These are phyloP conservation scores for Epinephelus cyanopodus DNA, from an alignment of 2,113 vertebrate species.

Conservation along the genomic window DNA sequence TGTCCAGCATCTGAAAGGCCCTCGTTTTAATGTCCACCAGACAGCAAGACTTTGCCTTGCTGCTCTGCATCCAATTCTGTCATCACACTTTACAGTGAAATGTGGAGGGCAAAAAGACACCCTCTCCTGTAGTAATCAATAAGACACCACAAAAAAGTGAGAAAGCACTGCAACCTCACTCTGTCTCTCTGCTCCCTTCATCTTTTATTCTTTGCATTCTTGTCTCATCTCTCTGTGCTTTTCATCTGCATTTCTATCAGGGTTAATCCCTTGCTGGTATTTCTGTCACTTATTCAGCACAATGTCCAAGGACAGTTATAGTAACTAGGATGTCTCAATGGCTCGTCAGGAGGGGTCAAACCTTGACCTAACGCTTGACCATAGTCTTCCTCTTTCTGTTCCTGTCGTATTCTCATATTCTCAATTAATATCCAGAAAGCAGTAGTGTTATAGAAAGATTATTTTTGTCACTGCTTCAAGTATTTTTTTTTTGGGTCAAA, in stretches of 20 bases:
- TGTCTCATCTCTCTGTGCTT: background rate
- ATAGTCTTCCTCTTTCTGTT: background rate
- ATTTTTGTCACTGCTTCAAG: background rate
- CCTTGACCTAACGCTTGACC: slow-evolving; percentile 1
- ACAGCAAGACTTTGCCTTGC: background rate
- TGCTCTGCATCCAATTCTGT: slow-evolving; percentile 10
- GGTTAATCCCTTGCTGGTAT: background rate
- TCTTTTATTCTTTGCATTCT: slow-evolving; percentile 23
- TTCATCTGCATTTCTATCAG: slow-evolving; percentile 27
- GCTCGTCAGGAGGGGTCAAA: background rate
- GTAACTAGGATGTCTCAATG: background rate
- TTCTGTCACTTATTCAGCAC: background rate
- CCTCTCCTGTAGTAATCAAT: slow-evolving; percentile 26
- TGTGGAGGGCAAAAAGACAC: slow-evolving; percentile 4
- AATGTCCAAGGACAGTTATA: background rate
- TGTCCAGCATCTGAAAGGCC: background rate
- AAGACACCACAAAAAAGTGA: slow-evolving; percentile 31
- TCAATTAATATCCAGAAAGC: background rate
- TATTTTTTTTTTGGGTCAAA: background rate
- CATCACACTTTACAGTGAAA: slow-evolving; percentile 30
- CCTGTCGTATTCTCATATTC: background rate
- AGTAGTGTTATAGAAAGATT: background rate
- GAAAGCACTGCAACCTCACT: slow-evolving; percentile 19
- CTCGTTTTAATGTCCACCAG: background rate
- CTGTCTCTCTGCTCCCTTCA: background rate